Evolutionary conservation across 2,888 invertebrate species (phyloP), one percentile per base, ranked within the genome.

Genomic region (Ophion ellenae): DNA sequence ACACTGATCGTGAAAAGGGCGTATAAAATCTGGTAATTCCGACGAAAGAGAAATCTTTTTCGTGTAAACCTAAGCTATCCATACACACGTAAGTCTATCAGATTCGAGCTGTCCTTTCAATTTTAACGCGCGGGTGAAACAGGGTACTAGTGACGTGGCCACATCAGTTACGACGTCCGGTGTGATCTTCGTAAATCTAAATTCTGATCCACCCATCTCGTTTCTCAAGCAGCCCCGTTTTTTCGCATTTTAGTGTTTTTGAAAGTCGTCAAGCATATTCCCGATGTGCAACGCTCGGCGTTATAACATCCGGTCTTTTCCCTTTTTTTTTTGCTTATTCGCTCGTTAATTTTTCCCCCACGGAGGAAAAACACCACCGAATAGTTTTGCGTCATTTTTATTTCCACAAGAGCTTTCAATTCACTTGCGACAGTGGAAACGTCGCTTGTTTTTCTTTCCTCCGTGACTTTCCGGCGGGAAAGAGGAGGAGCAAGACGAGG

Each of bases 121-220:
- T 69, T 74, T 81, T 45, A 67, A 45, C 20, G 80, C 28, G 28
- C 24, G 61, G 67, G 79, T 81, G 59, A 59, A 74, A 61, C 57
- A 40, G 40, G 40, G 32, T 36, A 28, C 40, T 11, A 24, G 11
- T 64, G 28, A 59, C 40, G 40, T 7, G 67, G 74, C 59, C 74
- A 67, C 74, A 57, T 59, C 57, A 69, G 69, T 70, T 79, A 79
- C 74, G 81, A 81, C 75, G 75, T 81, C 81, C 75, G 81, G 70
- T 61, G 63, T 70, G 40, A 47, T 81, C 69, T 61, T 76, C 81
- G 81, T 76, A 75, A 69, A 81, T 69, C 70, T 70, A 32, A 63
- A 70, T 59, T 75, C 24, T 45, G 9, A 32, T 47, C 24, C 28
- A 40, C 7, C 40, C 5, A 6, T 40, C 40, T 40, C 40, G n/a